phyloP scores from a whole-genome alignment of 2,113 vertebrate genomes.

The Nothocercus julius region DNA sequence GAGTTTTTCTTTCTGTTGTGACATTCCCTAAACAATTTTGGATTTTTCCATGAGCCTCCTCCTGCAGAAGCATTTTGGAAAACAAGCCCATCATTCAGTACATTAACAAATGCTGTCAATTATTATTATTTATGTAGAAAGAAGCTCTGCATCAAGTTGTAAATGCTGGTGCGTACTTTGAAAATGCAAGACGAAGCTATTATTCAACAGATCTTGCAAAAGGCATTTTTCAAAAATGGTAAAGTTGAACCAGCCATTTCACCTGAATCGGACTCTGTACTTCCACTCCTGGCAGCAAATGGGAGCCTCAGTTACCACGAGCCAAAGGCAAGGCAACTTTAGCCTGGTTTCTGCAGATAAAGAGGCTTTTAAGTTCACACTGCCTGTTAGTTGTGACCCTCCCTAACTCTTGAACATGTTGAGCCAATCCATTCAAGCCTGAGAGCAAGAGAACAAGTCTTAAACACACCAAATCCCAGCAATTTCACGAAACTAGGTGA shows the following conservation, averaged over 20 bases:
- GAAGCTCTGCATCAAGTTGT: background rate
- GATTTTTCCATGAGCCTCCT: background rate
- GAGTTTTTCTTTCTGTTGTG: background rate
- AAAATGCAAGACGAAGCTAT: background rate
- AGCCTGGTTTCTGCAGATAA: background rate
- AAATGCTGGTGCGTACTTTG: background rate
- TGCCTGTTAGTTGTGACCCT: background rate
- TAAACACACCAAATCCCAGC: background rate
- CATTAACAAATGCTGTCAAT: background rate
- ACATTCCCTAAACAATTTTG: background rate
- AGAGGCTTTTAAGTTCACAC: background rate
- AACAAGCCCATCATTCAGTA: background rate
- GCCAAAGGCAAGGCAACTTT: background rate
- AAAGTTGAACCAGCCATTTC: background rate
- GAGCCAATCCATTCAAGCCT: background rate
- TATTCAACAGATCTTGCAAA: background rate
- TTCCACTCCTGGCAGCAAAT: background rate
- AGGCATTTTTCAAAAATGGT: background rate
- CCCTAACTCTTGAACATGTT: background rate
- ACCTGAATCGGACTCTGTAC: background rate
- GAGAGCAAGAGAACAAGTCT: background rate
- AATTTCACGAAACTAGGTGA: background rate
- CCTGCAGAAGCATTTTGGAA: background rate
- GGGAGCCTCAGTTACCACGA: background rate
- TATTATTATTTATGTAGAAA: background rate